Percentiles rank a stretch among this genome's conserved stretches.
Conservation (phyloP, 2,888 invertebrate species). For the Himalopsyche japonica region DNA sequence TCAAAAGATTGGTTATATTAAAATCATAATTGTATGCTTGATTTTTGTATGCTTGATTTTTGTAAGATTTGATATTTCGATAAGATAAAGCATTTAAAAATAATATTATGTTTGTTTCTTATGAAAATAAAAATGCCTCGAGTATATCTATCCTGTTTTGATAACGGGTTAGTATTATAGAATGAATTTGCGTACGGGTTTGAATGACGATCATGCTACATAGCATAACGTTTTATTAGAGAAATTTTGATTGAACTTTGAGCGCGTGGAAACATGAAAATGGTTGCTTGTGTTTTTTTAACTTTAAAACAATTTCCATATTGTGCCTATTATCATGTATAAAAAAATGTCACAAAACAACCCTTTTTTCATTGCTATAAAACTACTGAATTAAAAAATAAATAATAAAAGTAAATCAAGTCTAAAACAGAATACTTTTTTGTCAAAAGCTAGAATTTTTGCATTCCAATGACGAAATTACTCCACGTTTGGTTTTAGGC, state of each 20-base stretch:
- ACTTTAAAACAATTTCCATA: background rate
- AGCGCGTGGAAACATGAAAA: background rate
- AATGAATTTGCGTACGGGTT: background rate
- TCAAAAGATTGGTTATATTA: background rate
- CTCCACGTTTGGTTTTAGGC: too few relatives aligned
- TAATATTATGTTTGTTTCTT: background rate
- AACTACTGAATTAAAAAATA: background rate
- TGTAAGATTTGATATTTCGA: background rate
- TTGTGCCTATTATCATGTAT: background rate
- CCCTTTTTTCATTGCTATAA: background rate
- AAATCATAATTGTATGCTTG: too few relatives aligned
- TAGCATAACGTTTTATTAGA: background rate
- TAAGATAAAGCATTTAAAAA: background rate
- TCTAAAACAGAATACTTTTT: too few relatives aligned
- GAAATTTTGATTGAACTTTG: background rate
- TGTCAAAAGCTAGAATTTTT: too few relatives aligned
- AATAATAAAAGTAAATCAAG: too few relatives aligned
- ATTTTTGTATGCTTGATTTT: background rate
- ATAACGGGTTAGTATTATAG: background rate
- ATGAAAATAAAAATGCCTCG: background rate
- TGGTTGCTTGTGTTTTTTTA: background rate
- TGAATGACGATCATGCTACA: background rate
- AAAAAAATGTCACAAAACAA: background rate
- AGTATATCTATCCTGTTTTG: background rate
- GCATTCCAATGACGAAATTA: too few relatives aligned